Evolutionary conservation across 2,888 invertebrate genomes (phyloP).

Genomic region (Chalcosyrphus nemorum): DNA sequence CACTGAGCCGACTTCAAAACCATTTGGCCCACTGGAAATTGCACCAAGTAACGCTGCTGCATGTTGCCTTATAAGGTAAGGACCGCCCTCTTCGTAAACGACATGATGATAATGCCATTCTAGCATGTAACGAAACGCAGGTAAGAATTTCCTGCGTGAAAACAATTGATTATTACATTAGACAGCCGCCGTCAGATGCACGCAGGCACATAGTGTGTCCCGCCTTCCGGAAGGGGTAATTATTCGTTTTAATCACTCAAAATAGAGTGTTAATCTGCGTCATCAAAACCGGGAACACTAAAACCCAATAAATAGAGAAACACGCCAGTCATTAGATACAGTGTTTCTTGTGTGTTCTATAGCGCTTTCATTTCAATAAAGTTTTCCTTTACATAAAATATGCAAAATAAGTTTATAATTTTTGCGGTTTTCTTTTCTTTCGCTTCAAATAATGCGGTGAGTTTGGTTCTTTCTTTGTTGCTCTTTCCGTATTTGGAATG

Average conservation of each 20-base stretch:
- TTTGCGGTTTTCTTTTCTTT: slow-evolving; percentile 14
- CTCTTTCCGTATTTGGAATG: too few species aligned
- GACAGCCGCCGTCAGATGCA: neutral
- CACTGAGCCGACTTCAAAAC: slow-evolving; percentile 76
- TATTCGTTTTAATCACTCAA: slow-evolving; percentile 14
- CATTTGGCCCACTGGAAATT: slow-evolving; percentile 76
- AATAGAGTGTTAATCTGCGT: slow-evolving; percentile 25
- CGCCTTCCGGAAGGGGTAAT: slow-evolving; percentile 14
- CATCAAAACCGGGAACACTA: neutral
- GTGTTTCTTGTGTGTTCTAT: slow-evolving; percentile 23
- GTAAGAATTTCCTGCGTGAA: slow-evolving; percentile 78
- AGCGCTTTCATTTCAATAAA: neutral
- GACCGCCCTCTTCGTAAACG: slow-evolving; percentile 79
- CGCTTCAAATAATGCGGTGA: slow-evolving; percentile 10
- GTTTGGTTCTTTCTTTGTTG: too few species aligned
- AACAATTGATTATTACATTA: slow-evolving; percentile 47
- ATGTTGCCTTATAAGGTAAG: slow-evolving; percentile 80
- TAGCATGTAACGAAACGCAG: slow-evolving; percentile 80
- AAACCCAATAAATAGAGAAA: slow-evolving; percentile 48
- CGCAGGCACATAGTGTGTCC: slow-evolving; percentile 19
- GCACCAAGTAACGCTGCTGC: slow-evolving; percentile 79
- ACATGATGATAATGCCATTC: slow-evolving; percentile 81
- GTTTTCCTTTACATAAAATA: slow-evolving; percentile 13
- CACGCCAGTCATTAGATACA: neutral
- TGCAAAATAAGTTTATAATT: slow-evolving; percentile 30